Evolutionary conservation across 1,140 invertebrate genomes (phyloP).

Genomic region (Procambarus clarkii): DNA sequence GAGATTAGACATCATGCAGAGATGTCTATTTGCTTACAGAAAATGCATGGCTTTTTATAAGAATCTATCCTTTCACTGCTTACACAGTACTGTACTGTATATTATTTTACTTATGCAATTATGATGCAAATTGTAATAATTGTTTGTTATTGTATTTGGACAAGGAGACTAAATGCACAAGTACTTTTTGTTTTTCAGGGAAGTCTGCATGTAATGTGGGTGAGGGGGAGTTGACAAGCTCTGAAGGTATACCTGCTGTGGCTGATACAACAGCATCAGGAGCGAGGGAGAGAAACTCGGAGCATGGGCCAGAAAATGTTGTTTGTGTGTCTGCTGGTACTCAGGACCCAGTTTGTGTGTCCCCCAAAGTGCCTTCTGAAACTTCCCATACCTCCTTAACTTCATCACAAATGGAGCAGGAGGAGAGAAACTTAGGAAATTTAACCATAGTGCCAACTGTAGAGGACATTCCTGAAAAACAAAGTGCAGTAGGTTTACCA

Average conservation of each 20-base stretch:
- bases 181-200: constrained; percentile 32
- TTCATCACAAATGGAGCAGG: constrained; percentile 42
- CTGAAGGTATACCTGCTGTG: neutral
- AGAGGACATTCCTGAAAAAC: constrained; percentile 40
- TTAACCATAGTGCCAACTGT: constrained; percentile 48
- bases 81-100: neutral
- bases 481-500: constrained; percentile 29
- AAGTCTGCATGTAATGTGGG: constrained; percentile 44
- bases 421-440: constrained; percentile 49
- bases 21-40: too few relatives aligned
- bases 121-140: neutral
- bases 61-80: too few relatives aligned
- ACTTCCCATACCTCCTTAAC: constrained; percentile 26
- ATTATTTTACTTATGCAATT: neutral
- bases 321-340: constrained; percentile 13
- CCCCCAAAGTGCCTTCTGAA: constrained; percentile 55
- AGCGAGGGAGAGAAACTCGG: neutral
- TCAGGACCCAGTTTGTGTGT: constrained; percentile 32
- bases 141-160: neutral
- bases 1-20: too few relatives aligned
- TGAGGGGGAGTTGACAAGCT: constrained; percentile 10
- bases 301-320: constrained; percentile 27
- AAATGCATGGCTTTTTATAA: too few relatives aligned
- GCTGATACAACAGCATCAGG: constrained; percentile 26
- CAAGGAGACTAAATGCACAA: neutral